phyloP scores from a whole-genome alignment of 2,113 vertebrate species.

The Sceloporus undulatus region DNA sequence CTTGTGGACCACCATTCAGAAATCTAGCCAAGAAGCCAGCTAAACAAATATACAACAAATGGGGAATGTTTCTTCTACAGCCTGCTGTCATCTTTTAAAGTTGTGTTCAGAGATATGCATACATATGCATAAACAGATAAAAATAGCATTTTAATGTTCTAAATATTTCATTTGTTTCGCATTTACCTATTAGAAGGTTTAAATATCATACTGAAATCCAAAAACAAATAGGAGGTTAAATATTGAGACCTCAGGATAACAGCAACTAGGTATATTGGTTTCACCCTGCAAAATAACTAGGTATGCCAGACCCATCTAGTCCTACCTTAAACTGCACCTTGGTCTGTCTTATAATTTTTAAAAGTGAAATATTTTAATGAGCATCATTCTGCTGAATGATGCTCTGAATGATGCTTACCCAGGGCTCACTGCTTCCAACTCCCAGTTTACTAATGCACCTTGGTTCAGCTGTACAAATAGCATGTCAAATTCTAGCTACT shows the following conservation, averaged over 20 bases:
- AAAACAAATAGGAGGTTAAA: neutral
- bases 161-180: neutral
- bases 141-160: neutral
- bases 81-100: too few relatives aligned
- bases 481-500: neutral
- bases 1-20: neutral
- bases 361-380: constrained; percentile 9
- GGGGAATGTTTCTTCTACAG: too few relatives aligned
- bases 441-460: neutral
- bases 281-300: neutral
- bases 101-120: too few relatives aligned
- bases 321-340: neutral
- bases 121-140: too few relatives aligned
- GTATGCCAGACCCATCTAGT: neutral
- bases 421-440: neutral
- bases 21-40: neutral
- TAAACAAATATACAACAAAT: neutral
- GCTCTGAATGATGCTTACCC: neutral
- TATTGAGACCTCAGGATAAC: neutral
- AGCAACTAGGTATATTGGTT: neutral
- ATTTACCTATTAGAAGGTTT: neutral
- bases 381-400: neutral
- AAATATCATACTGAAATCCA: too few relatives aligned
- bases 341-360: neutral
- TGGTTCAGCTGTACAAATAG: neutral